Base-by-base conservation (phyloP, 2,797 vertebrate genomes). In the Natrix natrix region DNA sequence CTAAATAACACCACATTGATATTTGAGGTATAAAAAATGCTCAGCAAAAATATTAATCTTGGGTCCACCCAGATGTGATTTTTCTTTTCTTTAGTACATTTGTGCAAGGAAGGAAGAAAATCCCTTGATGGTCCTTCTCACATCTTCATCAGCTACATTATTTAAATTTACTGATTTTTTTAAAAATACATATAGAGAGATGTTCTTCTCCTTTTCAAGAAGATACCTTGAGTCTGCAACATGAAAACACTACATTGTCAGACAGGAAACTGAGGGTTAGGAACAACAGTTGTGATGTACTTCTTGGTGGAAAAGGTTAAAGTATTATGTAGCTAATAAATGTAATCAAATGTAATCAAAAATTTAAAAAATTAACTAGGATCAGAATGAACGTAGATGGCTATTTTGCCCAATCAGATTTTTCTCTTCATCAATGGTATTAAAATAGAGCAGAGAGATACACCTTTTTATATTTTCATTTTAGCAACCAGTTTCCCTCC, bases 251-350 rank as follows among this genome's bases (percentile, higher is more conserved):
- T 96, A 89, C 86, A 90, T 94, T 96, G 95, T 95, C 95, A 97
- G 96, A 96, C 28, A 83, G 95, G 95, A 96, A 95, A 95, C 93
- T 93, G 91, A 92, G 60, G 95, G 94, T 95, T 0, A 0, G 92
- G 94, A 96, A 95, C 95, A 95, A 43, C 2, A 43, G 95, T 97
- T 97, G 95, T 97, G 94, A 97, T 96, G 95, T 96, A 95, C 94
- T 95, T 91, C 91, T 94, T 96, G 96, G 96, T 96, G 96, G 95
- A 96, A 93, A 96, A 96, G 94, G 93, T 20, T 94, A 96, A 95
- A 94, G 92, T 96, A 94, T 96, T 96, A 96, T 92, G 95, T 95
- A 96, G 95, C 95, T 97, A 96, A 97, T 97, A 97, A 96, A 97
- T 96, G 96, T 96, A 96, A 95, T 96, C 43, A 43, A 43, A 43